Evolutionary conservation across 35 echinoderm and acorn worm genomes (phyloP).

Genomic region (Holothuria glaberrima): DNA sequence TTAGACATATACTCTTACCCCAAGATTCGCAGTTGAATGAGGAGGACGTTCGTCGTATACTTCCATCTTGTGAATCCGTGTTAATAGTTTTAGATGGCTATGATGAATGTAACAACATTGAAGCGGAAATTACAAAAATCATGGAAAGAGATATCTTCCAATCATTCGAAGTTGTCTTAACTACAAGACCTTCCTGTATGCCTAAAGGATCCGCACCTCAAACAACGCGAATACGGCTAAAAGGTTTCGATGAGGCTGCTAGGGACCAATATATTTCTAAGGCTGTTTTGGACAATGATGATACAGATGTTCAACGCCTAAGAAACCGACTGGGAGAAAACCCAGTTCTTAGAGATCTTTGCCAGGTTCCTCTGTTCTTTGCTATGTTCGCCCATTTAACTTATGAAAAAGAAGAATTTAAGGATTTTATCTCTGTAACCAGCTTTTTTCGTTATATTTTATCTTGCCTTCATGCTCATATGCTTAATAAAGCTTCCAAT

Average conservation of each 20-base stretch:
- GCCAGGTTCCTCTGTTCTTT: slow-evolving; percentile 16
- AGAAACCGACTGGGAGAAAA: neutral
- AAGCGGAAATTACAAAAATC: neutral
- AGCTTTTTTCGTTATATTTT: slow-evolving; percentile 24
- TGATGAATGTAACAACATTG: neutral
- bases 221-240: slow-evolving; percentile 18
- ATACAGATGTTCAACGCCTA: neutral
- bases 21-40: neutral
- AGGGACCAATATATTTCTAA: neutral
- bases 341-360: slow-evolving; percentile 20
- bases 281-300: neutral
- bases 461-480: neutral
- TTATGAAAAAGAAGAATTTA: neutral
- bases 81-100: neutral
- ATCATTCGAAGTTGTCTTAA: neutral
- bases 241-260: neutral
- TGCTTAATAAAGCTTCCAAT: neutral
- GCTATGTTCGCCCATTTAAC: slow-evolving; percentile 21
- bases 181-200: neutral
- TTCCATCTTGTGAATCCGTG: neutral
- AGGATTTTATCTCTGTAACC: neutral
- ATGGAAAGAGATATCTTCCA: neutral
- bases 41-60: neutral
- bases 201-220: neutral
- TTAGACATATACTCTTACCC: neutral